Evolutionary conservation across 2,113 vertebrate genomes (phyloP).

Genomic region (Azemiops feae): DNA sequence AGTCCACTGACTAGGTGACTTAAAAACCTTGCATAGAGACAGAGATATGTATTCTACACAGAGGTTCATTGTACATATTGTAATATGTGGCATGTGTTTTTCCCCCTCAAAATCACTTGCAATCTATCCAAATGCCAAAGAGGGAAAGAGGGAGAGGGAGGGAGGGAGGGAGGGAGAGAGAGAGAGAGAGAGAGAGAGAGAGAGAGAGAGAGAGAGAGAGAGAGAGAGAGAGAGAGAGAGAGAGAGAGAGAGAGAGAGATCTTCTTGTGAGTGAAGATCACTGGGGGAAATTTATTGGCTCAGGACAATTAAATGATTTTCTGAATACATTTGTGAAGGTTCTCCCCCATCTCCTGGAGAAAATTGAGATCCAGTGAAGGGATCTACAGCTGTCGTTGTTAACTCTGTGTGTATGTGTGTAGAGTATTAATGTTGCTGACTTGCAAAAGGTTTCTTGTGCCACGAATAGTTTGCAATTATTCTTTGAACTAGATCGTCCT

Average conservation of each 20-base stretch:
- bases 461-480: background rate
- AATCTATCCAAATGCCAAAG: background rate
- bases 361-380: background rate
- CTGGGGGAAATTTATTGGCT: background rate
- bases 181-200: no score
- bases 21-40: background rate
- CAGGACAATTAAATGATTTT: background rate
- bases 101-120: background rate
- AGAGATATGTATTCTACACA: background rate
- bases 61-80: background rate
- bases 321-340: background rate
- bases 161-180: no score
- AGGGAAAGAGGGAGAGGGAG: no score
- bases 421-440: background rate
- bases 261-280: background rate
- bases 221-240: no score
- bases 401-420: background rate
- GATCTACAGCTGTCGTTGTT: background rate
- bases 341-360: background rate
- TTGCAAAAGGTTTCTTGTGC: background rate
- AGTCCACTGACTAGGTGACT: no score
- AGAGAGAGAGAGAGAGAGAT: no score
- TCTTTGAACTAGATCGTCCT: background rate
- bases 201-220: no score
- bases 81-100: background rate